A percentile compares a stretch with the other conserved stretches of the same genome.
phyloP scores from a whole-genome alignment of 2,113 vertebrate genomes.

The Leptocoma aspasia region DNA sequence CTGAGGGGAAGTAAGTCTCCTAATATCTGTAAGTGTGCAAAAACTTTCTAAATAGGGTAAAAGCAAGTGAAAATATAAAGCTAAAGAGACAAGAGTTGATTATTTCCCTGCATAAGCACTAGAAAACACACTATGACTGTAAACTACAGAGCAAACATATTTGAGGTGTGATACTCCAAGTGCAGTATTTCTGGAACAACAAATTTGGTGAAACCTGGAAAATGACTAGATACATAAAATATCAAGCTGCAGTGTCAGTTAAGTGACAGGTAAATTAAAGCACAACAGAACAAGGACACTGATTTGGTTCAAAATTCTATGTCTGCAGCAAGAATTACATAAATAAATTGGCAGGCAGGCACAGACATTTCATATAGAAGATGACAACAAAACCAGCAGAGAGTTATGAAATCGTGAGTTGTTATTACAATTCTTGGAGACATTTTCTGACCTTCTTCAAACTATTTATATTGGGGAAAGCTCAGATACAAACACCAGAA shows the following conservation, averaged over 20 bases:
- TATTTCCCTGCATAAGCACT: neutral
- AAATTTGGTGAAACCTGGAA: neutral
- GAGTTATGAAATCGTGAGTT: neutral
- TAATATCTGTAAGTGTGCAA: neutral
- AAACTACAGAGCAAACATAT: neutral
- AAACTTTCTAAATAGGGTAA: neutral
- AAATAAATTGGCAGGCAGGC: slow-evolving; percentile 34
- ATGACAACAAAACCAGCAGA: slow-evolving; percentile 2
- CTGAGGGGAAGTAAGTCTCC: neutral
- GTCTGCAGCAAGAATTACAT: slow-evolving; percentile 27
- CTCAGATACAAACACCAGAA: neutral
- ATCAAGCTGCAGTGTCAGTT: slow-evolving; percentile 14
- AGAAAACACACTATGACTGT: neutral
- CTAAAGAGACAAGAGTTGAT: neutral
- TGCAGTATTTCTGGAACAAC: slow-evolving; percentile 2
- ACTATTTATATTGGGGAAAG: neutral
- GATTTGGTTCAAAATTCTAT: slow-evolving; percentile 41
- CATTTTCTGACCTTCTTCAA: neutral
- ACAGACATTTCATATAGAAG: neutral
- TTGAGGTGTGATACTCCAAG: neutral
- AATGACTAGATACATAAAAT: slow-evolving; percentile 23
- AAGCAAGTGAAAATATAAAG: neutral
- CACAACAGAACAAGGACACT: slow-evolving; percentile 1
- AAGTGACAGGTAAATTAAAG: slow-evolving; percentile 47
- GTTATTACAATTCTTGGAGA: neutral